Percentiles rank a stretch among this genome's conserved stretches.
phyloP scores from a whole-genome alignment of 2,113 vertebrate genomes.

The Smithornis capensis region DNA sequence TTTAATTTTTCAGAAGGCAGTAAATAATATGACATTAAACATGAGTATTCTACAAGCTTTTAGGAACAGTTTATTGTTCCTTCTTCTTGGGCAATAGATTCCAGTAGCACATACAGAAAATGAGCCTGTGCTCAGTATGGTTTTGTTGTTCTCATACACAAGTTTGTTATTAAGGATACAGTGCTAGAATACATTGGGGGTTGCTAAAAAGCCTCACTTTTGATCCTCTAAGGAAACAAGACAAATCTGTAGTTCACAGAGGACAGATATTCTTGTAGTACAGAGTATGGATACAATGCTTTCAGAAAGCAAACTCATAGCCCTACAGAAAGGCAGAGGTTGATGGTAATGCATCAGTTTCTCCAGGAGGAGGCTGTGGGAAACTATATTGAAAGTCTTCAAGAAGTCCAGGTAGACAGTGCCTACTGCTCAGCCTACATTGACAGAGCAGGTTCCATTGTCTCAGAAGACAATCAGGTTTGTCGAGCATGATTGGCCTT shows the following conservation, averaged over 20 bases:
- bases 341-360: neutral
- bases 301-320: neutral
- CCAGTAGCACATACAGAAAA: neutral
- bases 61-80: neutral
- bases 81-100: neutral
- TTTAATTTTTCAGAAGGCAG: conserved; percentile 29
- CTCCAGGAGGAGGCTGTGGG: neutral
- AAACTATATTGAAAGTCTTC: neutral
- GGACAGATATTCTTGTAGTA: neutral
- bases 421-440: neutral
- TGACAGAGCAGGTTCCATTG: neutral
- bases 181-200: neutral
- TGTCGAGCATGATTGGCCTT: neutral
- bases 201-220: neutral
- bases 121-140: neutral
- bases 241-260: neutral
- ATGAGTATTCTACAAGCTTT: conserved; percentile 16
- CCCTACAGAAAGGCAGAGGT: neutral
- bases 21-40: conserved; percentile 55
- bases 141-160: neutral
- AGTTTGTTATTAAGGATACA: neutral
- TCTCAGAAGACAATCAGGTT: neutral
- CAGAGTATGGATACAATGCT: neutral
- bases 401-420: neutral
- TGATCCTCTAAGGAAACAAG: neutral